Percentiles rank a stretch among this genome's conserved stretches.
These are phyloP conservation scores for Megastigmus dorsalis DNA, from an alignment of 2,888 invertebrate genomes.

Conservation along the genomic window DNA sequence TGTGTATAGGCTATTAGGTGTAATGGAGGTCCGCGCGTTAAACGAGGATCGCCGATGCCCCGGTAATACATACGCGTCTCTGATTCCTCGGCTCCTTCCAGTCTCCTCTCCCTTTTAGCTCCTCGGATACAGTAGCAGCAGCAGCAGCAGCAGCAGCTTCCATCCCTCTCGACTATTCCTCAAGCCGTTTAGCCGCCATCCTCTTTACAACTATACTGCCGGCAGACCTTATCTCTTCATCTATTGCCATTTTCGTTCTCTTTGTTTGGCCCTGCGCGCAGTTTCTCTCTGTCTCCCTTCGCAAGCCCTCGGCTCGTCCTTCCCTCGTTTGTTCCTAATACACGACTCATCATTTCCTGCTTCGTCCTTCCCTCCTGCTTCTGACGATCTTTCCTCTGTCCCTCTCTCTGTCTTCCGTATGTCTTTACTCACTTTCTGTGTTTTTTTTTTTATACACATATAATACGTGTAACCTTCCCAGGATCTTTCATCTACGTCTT, in stretches of 20 bases:
- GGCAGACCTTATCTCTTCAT: slow-evolving; percentile 14
- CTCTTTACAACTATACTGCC: too few relatives aligned
- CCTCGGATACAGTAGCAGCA: too few relatives aligned
- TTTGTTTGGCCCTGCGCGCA: neutral
- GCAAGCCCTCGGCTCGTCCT: neutral
- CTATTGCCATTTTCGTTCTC: slow-evolving; percentile 21
- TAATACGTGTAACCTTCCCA: neutral
- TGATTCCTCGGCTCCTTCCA: neutral
- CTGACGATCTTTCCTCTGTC: neutral
- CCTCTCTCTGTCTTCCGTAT: neutral
- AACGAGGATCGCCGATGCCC: neutral
- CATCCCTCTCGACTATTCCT: too few relatives aligned
- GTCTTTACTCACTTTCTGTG: neutral
- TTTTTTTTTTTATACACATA: neutral
- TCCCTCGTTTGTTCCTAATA: slow-evolving; percentile 13
- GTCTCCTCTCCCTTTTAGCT: too few relatives aligned
- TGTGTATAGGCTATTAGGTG: neutral
- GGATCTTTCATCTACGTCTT: neutral
- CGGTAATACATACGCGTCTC: too few relatives aligned
- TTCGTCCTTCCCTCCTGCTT: neutral
- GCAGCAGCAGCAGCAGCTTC: too few relatives aligned
- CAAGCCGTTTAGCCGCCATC: too few relatives aligned
- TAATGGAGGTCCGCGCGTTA: neutral
- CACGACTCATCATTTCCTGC: slow-evolving; percentile 1
- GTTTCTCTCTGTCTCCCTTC: neutral